These are phyloP conservation scores for Spea bombifrons DNA, from an alignment of 2,113 vertebrate genomes.

Conservation along the genomic window DNA sequence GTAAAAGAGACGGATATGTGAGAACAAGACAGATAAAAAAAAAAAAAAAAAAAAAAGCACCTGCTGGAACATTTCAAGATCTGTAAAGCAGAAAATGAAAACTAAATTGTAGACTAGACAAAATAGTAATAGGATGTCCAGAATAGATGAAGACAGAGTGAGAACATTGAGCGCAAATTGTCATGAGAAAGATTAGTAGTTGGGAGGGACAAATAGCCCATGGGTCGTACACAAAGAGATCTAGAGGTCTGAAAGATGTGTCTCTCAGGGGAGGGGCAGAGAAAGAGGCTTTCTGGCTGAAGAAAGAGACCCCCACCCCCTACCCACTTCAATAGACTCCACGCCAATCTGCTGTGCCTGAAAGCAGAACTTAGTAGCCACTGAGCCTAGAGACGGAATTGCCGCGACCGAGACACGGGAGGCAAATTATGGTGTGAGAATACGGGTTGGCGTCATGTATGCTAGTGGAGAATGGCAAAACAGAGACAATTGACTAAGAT, in stretches of 20 bases:
- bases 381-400: conserved; percentile 11
- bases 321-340: conserved; percentile 5
- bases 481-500: not conserved
- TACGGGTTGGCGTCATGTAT: conserved; percentile 1
- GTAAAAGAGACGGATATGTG: not conserved
- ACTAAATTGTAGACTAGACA: not conserved
- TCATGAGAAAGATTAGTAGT: not conserved
- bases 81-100: not conserved
- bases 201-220: conserved; percentile 18
- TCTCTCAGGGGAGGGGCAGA: conserved; percentile 11
- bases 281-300: conserved; percentile 13
- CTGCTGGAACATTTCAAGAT: not conserved
- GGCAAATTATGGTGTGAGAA: not conserved
- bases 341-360: conserved; percentile 1
- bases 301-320: conserved; percentile 17
- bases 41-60: not conserved
- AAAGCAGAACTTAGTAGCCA: not conserved
- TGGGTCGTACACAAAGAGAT: conserved; percentile 16
- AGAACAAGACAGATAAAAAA: not conserved
- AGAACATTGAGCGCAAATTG: not conserved
- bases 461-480: not conserved
- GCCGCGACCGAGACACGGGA: not conserved
- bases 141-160: not conserved
- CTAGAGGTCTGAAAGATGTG: conserved; percentile 23
- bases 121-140: not conserved